phyloP scores from a whole-genome alignment of 1,140 invertebrate species.

The Pogonus chalceus region DNA sequence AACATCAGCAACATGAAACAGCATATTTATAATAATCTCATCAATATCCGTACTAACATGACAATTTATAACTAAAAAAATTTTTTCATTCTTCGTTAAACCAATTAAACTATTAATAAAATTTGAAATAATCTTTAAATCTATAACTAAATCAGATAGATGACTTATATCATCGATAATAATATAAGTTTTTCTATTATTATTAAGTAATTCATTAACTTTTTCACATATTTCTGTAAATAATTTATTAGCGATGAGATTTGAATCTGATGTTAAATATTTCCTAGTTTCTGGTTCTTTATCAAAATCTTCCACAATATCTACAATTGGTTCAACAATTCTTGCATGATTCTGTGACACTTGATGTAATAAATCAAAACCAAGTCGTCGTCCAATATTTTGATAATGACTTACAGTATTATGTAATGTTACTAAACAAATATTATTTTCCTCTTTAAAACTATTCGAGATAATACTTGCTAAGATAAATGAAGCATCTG shows the following conservation, averaged over 20 bases:
- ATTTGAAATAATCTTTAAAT: slow-evolving; percentile 40
- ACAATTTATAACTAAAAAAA: slow-evolving; percentile 35
- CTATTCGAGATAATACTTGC: slow-evolving; percentile 48
- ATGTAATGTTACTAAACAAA: slow-evolving; percentile 55
- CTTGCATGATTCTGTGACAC: slow-evolving; percentile 41
- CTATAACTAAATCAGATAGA: slow-evolving; percentile 50
- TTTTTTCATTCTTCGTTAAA: slow-evolving; percentile 29
- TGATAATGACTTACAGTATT: slow-evolving; percentile 61
- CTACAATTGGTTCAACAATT: slow-evolving; percentile 45
- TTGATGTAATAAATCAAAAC: slow-evolving; percentile 53
- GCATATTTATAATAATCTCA: slow-evolving; percentile 41
- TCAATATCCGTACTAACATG: slow-evolving; percentile 44
- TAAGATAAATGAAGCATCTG: slow-evolving; percentile 58
- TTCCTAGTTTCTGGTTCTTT: slow-evolving; percentile 24
- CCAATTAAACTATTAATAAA: slow-evolving; percentile 41
- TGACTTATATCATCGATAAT: slow-evolving; percentile 61
- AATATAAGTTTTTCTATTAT: slow-evolving; percentile 34
- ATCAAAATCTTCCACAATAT: slow-evolving; percentile 35
- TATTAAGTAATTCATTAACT: slow-evolving; percentile 24
- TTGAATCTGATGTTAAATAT: slow-evolving; percentile 22
- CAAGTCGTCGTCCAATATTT: slow-evolving; percentile 58
- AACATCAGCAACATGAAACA: slow-evolving; percentile 51
- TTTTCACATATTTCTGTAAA: slow-evolving; percentile 24
- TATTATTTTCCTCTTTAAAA: slow-evolving; percentile 39
- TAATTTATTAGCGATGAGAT: slow-evolving; percentile 26